Percentiles rank a stretch among this genome's conserved stretches.
These are phyloP conservation scores for Siderastrea radians DNA, from an alignment of 92 coral and sea anemone genomes.

Conservation along the genomic window DNA sequence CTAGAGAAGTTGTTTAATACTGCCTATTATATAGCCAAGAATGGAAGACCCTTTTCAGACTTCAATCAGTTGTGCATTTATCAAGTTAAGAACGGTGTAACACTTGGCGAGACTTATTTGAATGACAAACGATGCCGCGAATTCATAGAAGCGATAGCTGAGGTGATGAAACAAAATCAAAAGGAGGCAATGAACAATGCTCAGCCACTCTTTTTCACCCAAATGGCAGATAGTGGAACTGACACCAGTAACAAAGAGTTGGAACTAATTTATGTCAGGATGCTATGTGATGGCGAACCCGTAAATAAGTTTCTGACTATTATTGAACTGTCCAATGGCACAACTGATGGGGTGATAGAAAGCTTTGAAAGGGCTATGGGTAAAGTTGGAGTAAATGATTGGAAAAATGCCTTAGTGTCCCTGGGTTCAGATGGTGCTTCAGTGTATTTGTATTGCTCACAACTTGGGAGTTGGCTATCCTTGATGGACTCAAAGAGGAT, in stretches of 20 bases:
- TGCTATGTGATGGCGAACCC: constrained; percentile 51
- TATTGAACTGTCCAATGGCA: constrained; percentile 45
- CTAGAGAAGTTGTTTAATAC: constrained; percentile 4
- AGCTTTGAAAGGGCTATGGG: constrained; percentile 23
- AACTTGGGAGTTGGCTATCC: constrained; percentile 20
- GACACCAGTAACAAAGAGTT: constrained; percentile 57
- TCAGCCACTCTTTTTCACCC: constrained; percentile 51
- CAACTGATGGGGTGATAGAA: constrained; percentile 52
- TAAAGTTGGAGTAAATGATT: constrained; percentile 44
- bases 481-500: constrained; percentile 14
- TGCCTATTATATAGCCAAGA: constrained; percentile 14
- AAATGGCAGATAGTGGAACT: constrained; percentile 62
- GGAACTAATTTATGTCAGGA: constrained; percentile 43
- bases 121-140: constrained; percentile 24
- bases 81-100: constrained; percentile 37
- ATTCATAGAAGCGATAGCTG: constrained; percentile 36
- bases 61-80: background rate
- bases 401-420: constrained; percentile 22
- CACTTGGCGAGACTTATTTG: constrained; percentile 17
- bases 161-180: constrained; percentile 41
- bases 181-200: constrained; percentile 42
- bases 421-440: constrained; percentile 55
- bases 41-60: constrained; percentile 4
- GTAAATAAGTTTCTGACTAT: constrained; percentile 40
- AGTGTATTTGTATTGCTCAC: constrained; percentile 47